A percentile compares a stretch with the other conserved stretches of the same genome.
phyloP scores from a whole-genome alignment of 2,888 invertebrate species.

The Nephrotoma guestfalica region DNA sequence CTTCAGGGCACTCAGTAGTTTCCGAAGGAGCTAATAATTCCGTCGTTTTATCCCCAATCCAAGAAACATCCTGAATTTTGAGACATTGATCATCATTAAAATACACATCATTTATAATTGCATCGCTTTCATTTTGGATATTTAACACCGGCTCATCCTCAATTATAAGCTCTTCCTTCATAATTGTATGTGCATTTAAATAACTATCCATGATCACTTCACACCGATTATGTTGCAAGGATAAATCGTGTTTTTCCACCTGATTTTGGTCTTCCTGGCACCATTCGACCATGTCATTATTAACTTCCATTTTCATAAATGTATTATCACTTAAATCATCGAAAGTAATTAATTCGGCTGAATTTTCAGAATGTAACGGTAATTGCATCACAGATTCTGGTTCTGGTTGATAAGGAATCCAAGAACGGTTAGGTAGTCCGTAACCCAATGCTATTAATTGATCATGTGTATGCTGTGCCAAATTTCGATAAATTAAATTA shows the following conservation, averaged over 20 bases:
- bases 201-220: no score
- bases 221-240: no score
- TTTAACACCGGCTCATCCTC: neutral
- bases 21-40: no score
- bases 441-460: neutral
- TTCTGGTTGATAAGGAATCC: neutral
- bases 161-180: no score
- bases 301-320: neutral
- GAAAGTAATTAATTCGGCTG: neutral
- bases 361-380: neutral
- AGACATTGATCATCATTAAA: neutral
- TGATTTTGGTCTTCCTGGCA: neutral
- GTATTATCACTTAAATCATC: neutral
- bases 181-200: no score
- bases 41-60: no score
- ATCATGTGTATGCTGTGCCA: neutral
- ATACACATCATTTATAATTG: neutral
- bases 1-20: no score
- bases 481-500: neutral
- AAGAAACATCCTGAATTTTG: no score
- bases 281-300: neutral
- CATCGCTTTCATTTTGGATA: neutral
- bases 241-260: neutral
- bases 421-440: neutral
- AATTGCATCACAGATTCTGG: neutral